These are phyloP conservation scores for Simalia tracyae DNA, from an alignment of 2,797 vertebrate genomes.

Conservation along the genomic window DNA sequence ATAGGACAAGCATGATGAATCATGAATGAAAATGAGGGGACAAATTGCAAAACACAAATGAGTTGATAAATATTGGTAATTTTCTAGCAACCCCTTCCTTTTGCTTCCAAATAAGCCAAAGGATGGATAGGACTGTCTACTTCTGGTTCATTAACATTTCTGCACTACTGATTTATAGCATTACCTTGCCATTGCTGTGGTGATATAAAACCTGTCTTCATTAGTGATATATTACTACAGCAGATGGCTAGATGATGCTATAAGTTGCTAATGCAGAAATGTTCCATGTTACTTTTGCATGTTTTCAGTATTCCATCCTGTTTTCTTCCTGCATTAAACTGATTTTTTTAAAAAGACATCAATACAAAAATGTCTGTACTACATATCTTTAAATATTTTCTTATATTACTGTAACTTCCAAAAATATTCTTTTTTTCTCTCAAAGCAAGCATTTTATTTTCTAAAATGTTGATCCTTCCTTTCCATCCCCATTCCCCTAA, in stretches of 20 bases:
- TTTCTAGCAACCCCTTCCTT: neutral
- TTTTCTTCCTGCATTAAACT: neutral
- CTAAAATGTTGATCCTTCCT: neutral
- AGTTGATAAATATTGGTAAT: neutral
- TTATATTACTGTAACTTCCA: neutral
- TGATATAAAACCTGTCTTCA: neutral
- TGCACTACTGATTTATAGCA: neutral
- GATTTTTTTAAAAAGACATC: neutral
- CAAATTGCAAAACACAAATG: neutral
- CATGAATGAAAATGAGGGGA: neutral
- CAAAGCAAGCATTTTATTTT: neutral
- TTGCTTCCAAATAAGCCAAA: neutral
- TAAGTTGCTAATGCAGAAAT: neutral
- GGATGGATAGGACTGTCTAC: neutral
- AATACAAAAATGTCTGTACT: neutral
- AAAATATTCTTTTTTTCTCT: neutral
- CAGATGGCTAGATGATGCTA: neutral
- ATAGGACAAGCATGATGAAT: neutral
- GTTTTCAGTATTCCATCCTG: neutral
- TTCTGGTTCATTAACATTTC: neutral
- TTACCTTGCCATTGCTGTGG: neutral
- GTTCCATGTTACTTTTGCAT: neutral
- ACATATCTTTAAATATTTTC: neutral
- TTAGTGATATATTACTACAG: neutral
- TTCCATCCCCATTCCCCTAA: neutral